Evolutionary conservation across 1,140 invertebrate species (phyloP).

Genomic region (Parapsyche elsis): DNA sequence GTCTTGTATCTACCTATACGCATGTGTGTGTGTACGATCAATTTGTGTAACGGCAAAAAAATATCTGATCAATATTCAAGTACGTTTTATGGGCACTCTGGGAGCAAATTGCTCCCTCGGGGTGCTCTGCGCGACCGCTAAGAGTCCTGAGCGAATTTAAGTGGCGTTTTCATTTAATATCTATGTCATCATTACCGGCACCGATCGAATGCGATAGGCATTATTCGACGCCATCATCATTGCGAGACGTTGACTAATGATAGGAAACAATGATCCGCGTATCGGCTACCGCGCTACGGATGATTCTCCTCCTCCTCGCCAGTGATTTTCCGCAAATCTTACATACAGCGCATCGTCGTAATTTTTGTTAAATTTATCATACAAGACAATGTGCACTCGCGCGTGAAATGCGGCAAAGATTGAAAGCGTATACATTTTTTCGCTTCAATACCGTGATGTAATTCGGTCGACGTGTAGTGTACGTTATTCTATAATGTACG

Average conservation of each 20-base stretch:
- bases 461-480: slow-evolving; percentile 22
- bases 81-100: slow-evolving; percentile 52
- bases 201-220: slow-evolving; percentile 35
- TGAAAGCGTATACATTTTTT: neutral
- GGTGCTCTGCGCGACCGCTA: slow-evolving; percentile 33
- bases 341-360: too few relatives aligned
- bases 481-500: neutral
- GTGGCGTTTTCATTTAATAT: slow-evolving; percentile 51
- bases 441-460: slow-evolving; percentile 6
- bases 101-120: slow-evolving; percentile 51
- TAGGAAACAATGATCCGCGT: neutral
- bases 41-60: slow-evolving; percentile 50
- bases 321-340: too few relatives aligned
- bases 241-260: slow-evolving; percentile 15
- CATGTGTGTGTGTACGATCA: slow-evolving; percentile 6
- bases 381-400: neutral
- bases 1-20: neutral
- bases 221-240: slow-evolving; percentile 22
- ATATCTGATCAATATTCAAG: slow-evolving; percentile 49
- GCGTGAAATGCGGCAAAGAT: slow-evolving; percentile 22
- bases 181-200: slow-evolving; percentile 53
- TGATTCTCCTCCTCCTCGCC: too few relatives aligned
- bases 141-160: slow-evolving; percentile 50
- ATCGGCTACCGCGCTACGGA: slow-evolving; percentile 21
- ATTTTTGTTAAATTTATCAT: too few relatives aligned